phyloP scores from a whole-genome alignment of 2,113 vertebrate genomes.

The Silurus asotus region DNA sequence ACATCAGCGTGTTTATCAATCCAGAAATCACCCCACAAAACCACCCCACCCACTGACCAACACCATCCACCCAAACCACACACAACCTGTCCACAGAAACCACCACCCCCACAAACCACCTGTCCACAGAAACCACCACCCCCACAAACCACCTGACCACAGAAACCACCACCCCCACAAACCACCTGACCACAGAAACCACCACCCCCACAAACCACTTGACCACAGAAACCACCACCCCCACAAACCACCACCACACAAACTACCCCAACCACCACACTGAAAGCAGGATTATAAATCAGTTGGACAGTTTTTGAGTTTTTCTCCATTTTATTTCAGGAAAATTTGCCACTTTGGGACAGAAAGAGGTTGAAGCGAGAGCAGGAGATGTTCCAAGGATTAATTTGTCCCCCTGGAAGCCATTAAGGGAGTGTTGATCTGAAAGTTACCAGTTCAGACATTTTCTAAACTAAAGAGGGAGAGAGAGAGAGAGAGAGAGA shows the following conservation, averaged over 20 bases:
- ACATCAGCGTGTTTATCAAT: too few species aligned
- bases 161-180: too few species aligned
- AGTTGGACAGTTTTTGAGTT: background rate
- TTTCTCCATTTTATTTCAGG: background rate
- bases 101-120: too few species aligned
- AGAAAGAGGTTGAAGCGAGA: background rate
- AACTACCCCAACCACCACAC: background rate
- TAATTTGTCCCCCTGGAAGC: slow-evolving; percentile 20
- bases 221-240: too few species aligned
- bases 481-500: slow-evolving; percentile 29
- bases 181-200: too few species aligned
- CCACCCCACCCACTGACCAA: too few species aligned
- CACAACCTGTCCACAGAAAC: too few species aligned
- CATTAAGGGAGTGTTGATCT: slow-evolving; percentile 34
- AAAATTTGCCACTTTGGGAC: background rate
- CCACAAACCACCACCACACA: background rate
- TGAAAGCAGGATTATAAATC: background rate
- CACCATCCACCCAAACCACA: too few species aligned
- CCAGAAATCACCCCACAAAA: too few species aligned
- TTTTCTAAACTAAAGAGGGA: slow-evolving; percentile 35
- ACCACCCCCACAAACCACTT: too few species aligned
- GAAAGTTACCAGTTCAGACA: slow-evolving; percentile 32
- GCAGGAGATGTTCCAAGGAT: slow-evolving; percentile 6
- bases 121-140: too few species aligned
- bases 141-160: too few species aligned